Evolutionary conservation across 1,140 invertebrate species (phyloP).

Genomic region (Drosophila malerkotliana): DNA sequence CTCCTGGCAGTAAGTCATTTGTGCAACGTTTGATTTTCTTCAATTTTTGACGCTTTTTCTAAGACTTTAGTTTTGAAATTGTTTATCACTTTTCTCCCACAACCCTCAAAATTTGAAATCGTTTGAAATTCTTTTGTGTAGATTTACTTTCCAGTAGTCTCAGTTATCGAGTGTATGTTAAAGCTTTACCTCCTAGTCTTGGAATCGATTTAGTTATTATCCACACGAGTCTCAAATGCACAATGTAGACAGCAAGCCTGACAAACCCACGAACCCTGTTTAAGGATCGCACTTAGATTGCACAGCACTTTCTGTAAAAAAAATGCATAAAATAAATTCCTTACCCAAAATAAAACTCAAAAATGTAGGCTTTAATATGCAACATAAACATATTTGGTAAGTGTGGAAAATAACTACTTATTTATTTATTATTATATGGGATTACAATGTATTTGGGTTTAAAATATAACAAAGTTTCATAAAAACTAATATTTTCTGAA

Average conservation of each 20-base stretch:
- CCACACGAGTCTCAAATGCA: slow-evolving; percentile 35
- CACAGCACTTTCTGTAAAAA: slow-evolving; percentile 32
- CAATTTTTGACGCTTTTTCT: slow-evolving; percentile 48
- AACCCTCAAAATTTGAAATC: slow-evolving; percentile 12
- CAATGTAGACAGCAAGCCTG: slow-evolving; percentile 22
- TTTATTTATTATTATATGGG: background rate
- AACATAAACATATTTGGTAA: slow-evolving; percentile 30
- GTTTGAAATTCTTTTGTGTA: slow-evolving; percentile 20
- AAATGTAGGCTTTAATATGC: slow-evolving; percentile 8
- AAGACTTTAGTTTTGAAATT: slow-evolving; percentile 36
- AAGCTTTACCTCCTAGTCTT: slow-evolving; percentile 25
- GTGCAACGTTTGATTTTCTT: slow-evolving; percentile 12
- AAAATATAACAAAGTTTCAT: too few relatives aligned
- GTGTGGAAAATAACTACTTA: slow-evolving; percentile 7
- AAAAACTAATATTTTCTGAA: too few relatives aligned
- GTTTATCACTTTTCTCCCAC: slow-evolving; percentile 16
- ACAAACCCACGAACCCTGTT: background rate
- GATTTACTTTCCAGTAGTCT: slow-evolving; percentile 47
- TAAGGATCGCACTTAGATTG: slow-evolving; percentile 13
- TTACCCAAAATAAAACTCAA: background rate
- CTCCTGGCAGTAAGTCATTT: slow-evolving; percentile 89
- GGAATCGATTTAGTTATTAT: slow-evolving; percentile 33
- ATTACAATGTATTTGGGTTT: background rate
- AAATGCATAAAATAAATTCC: slow-evolving; percentile 1
- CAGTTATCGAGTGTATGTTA: slow-evolving; percentile 21